Conservation (phyloP, 2,888 invertebrate genomes). For the Epinotia brunnichana region DNA sequence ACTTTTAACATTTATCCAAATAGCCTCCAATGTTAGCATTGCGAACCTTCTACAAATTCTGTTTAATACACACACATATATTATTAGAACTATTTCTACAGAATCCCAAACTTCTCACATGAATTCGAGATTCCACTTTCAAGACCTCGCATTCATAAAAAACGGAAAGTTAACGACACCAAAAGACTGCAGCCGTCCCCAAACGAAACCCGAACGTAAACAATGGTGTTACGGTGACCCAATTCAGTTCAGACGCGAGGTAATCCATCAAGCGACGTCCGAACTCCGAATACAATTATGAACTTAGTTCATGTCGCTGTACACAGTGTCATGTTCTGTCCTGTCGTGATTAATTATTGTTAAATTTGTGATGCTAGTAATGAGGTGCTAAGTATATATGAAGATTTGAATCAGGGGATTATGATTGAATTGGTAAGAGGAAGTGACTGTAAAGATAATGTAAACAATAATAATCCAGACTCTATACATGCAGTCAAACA, state of each 20-base stretch:
- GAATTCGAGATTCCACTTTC: not conserved
- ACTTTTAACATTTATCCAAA: no score
- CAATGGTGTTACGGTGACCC: slow-evolving; percentile 36
- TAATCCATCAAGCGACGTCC: slow-evolving; percentile 80
- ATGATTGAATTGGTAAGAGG: not conserved
- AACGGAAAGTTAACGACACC: not conserved
- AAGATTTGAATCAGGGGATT: not conserved
- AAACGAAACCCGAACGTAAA: slow-evolving; percentile 37
- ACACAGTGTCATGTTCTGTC: slow-evolving; percentile 64
- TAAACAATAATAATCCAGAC: not conserved
- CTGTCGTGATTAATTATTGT: slow-evolving; percentile 74
- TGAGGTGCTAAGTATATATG: not conserved
- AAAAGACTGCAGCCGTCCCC: not conserved
- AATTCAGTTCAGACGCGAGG: slow-evolving; percentile 47
- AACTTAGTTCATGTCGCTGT: slow-evolving; percentile 78
- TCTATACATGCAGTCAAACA: no score
- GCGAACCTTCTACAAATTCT: not conserved
- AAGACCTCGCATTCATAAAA: no score
- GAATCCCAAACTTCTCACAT: not conserved
- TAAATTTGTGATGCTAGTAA: slow-evolving; percentile 43
- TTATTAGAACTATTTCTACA: no score
- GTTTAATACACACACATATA: no score
- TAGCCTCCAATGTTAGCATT: not conserved
- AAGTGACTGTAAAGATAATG: not conserved
- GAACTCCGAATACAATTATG: slow-evolving; percentile 82